Percentiles rank a stretch among this genome's conserved stretches.
Conservation (phyloP, 1,140 invertebrate species). For the Hypothenemus hampei region DNA sequence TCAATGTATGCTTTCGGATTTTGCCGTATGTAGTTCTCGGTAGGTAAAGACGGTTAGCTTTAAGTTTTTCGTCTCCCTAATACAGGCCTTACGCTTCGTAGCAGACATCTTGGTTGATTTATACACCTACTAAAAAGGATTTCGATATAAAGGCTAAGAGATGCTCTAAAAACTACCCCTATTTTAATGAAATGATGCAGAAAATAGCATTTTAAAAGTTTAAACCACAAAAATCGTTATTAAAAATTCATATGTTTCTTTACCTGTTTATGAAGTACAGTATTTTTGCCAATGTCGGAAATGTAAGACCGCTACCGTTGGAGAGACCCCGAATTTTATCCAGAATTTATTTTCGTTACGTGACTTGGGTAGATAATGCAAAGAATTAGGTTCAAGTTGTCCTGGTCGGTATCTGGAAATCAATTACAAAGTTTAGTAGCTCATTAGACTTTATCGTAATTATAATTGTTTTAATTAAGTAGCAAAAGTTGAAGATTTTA, state of each 20-base stretch:
- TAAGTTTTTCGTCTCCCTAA: conserved; percentile 24
- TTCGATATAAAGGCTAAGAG: conserved; percentile 31
- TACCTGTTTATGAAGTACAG: conserved; percentile 16
- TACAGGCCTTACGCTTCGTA: conserved; percentile 24
- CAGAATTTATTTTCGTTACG: conserved; percentile 22
- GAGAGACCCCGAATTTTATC: conserved; percentile 21
- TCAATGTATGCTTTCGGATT: conserved; percentile 17
- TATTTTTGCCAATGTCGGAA: conserved; percentile 6
- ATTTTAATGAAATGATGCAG: conserved; percentile 41
- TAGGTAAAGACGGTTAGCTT: conserved; percentile 26
- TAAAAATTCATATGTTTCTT: conserved; percentile 15
- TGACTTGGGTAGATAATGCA: conserved; percentile 22
- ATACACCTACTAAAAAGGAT: conserved; percentile 42
- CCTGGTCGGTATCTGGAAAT: conserved; percentile 16
- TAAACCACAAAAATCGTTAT: conserved; percentile 1
- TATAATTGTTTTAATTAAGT: conserved; percentile 23
- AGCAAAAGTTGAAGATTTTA: conserved; percentile 18
- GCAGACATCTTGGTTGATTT: conserved; percentile 38
- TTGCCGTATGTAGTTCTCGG: conserved; percentile 26
- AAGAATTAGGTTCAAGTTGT: conserved; percentile 16
- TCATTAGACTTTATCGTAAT: conserved; percentile 27
- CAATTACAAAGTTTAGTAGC: conserved; percentile 22
- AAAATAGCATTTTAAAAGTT: conserved; percentile 38
- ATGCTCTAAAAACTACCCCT: conserved; percentile 35
- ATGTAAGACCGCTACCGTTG: not conserved